Evolutionary conservation across 2,888 invertebrate species (phyloP).

Genomic region (Papilio protenor): DNA sequence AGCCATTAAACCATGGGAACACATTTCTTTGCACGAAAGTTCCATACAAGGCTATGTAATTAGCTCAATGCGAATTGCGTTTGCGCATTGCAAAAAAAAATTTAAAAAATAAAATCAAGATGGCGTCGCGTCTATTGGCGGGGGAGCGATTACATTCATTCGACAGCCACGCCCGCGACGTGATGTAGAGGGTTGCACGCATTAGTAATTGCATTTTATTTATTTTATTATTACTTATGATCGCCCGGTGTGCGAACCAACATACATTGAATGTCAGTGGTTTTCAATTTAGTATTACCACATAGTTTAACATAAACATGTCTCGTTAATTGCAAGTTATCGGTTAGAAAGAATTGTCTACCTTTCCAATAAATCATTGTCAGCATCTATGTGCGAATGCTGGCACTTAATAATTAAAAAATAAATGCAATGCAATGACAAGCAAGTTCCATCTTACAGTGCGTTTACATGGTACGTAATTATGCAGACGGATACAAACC

Average conservation of each 20-base stretch:
- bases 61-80: conserved; percentile 60
- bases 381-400: conserved; percentile 3
- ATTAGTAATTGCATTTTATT: conserved; percentile 51
- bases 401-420: conserved; percentile 15
- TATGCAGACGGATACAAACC: not conserved
- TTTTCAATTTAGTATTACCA: too few relatives aligned
- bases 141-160: conserved; percentile 71
- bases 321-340: not conserved
- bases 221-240: conserved; percentile 47
- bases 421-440: conserved; percentile 9
- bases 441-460: not conserved
- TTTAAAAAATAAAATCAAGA: conserved; percentile 64
- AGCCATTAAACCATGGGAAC: conserved; percentile 33
- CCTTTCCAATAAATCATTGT: conserved; percentile 5
- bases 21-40: conserved; percentile 46
- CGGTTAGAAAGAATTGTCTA: not conserved
- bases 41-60: conserved; percentile 61
- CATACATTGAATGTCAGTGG: too few relatives aligned
- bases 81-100: conserved; percentile 62
- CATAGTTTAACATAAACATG: not conserved
- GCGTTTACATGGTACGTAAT: not conserved
- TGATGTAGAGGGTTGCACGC: conserved; percentile 50
- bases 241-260: not conserved
- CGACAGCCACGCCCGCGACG: conserved; percentile 65
- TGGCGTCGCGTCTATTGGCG: conserved; percentile 68